phyloP scores from a whole-genome alignment of 1,140 invertebrate species.

The Plutomurus gul region DNA sequence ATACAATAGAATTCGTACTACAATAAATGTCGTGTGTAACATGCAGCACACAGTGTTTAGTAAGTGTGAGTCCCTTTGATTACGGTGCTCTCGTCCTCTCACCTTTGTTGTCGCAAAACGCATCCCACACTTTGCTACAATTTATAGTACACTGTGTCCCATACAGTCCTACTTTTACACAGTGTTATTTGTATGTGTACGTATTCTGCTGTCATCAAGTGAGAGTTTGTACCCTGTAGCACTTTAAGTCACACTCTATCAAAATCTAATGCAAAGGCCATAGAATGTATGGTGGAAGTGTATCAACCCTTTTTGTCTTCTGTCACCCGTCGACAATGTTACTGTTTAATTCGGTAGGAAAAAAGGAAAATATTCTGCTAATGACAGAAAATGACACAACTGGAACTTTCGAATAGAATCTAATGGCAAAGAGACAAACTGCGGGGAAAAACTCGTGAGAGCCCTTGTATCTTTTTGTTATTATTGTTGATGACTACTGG shows the following conservation, averaged over 20 bases:
- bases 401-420: no score
- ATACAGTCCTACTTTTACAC: no score
- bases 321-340: not conserved
- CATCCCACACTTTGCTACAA: not conserved
- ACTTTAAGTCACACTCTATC: conserved; percentile 2
- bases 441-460: no score
- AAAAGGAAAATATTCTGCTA: no score
- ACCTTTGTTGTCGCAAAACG: not conserved
- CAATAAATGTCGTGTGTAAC: not conserved
- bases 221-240: not conserved
- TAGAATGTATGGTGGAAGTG: not conserved
- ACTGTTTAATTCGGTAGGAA: no score
- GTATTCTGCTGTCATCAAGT: no score
- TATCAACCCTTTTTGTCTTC: not conserved
- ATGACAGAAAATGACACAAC: no score
- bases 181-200: no score
- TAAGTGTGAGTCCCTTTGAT: not conserved
- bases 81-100: not conserved
- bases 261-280: conserved; percentile 7
- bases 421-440: no score
- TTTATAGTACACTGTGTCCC: not conserved
- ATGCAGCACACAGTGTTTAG: not conserved
- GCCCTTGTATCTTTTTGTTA: no score
- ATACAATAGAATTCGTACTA: not conserved
- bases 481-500: no score